Percentiles rank a stretch among this genome's conserved stretches.
These are phyloP conservation scores for Palythoa grandiflora DNA, from an alignment of 92 coral and sea anemone genomes.

Conservation along the genomic window DNA sequence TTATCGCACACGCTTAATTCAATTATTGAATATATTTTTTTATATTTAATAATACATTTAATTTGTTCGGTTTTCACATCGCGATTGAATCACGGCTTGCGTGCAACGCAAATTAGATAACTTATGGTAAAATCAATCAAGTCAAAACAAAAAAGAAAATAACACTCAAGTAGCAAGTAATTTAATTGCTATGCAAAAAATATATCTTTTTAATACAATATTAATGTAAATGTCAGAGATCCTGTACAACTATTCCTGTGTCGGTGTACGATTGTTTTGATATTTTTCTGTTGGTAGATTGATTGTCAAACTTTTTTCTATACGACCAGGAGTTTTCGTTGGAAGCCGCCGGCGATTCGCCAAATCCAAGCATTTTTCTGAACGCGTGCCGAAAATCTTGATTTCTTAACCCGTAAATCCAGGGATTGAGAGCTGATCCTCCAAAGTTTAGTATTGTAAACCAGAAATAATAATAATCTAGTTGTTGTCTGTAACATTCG, in stretches of 20 bases:
- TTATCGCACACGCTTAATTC: no score
- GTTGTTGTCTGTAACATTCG: slow-evolving; percentile 22
- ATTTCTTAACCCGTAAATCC: slow-evolving; percentile 42
- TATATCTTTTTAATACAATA: no score
- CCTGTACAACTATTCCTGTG: slow-evolving; percentile 26
- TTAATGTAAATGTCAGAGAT: slow-evolving; percentile 6
- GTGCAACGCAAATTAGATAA: no score
- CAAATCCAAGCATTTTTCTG: slow-evolving; percentile 38
- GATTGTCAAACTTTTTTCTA: neutral
- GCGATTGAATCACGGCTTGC: no score
- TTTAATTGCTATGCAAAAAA: no score
- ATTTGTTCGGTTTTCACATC: neutral
- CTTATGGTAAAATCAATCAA: no score
- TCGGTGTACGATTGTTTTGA: slow-evolving; percentile 6
- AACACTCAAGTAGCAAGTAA: no score
- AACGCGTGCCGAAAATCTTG: slow-evolving; percentile 27
- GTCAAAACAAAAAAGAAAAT: no score
- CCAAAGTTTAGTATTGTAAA: slow-evolving; percentile 33
- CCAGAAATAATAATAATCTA: slow-evolving; percentile 40
- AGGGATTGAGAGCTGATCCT: slow-evolving; percentile 35
- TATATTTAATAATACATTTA: no score
- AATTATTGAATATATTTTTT: no score
- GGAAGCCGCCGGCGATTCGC: neutral
- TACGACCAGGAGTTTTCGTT: slow-evolving; percentile 3
- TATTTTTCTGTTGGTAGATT: neutral